These are phyloP conservation scores for Lepidothrix coronata DNA, from an alignment of 2,113 vertebrate genomes.

Conservation along the genomic window DNA sequence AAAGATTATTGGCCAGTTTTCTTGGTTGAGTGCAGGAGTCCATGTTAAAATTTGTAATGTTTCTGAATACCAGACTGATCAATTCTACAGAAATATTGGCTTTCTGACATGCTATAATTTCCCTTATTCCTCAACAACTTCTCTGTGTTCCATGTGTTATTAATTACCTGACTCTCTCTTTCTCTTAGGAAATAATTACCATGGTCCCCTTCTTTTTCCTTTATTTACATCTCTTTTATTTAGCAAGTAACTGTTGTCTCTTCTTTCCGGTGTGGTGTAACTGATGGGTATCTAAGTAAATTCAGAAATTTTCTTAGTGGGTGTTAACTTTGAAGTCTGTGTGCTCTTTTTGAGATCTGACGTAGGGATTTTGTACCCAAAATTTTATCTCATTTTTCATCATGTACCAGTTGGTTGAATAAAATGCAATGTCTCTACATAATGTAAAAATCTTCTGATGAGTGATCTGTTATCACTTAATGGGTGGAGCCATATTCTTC, in stretches of 20 bases:
- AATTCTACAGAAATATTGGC: not conserved
- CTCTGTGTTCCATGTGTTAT: not conserved
- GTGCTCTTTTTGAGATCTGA: not conserved
- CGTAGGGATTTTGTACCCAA: rapidly evolving
- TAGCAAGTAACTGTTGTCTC: not conserved
- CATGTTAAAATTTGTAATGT: not conserved
- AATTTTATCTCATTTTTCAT: not conserved
- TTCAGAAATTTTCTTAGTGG: not conserved
- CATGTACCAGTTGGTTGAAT: not conserved
- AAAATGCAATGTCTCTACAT: not conserved
- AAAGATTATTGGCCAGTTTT: not conserved
- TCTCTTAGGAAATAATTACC: not conserved
- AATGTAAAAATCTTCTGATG: not conserved
- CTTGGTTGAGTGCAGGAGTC: not conserved
- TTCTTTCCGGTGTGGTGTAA: not conserved
- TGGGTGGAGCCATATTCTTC: not conserved
- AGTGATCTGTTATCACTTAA: not conserved
- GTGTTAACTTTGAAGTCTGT: not conserved
- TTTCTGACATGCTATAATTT: not conserved
- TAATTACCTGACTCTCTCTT: not conserved
- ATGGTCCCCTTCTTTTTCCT: not conserved
- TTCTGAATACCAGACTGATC: not conserved
- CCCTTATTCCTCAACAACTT: not conserved
- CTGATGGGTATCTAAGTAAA: not conserved
- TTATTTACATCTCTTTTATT: not conserved